Evolutionary conservation across 2,113 vertebrate genomes (phyloP), one percentile per base, ranked within the genome.

Genomic region (Bettongia penicillata): DNA sequence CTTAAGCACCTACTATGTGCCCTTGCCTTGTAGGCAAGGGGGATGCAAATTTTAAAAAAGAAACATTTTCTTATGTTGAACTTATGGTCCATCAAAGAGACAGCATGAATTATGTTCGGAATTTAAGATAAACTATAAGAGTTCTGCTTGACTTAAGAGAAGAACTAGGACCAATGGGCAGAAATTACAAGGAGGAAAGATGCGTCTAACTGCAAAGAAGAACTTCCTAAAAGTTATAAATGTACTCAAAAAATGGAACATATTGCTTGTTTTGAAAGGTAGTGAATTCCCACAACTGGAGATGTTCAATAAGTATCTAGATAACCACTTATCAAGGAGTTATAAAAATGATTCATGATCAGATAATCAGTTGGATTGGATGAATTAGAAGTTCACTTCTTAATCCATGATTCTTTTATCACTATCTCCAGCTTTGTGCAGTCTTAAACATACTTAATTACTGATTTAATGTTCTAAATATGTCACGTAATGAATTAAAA

Each of bases 381-480:
- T 84, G 19, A 43, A 8, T 43, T 84, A 22, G 1, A 84, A 84
- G 19, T 43, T 84, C 19, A 6, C n/a, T 84, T 84, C 68, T 84
- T 84, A 84, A 1, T 84, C 68, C 19, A 84, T 19, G 7, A 22
- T 84, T 84, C 68, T 84, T 6, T 84, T 84, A 43, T 43, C n/a
- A 22, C 16, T 84, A 37, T 90, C 28, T 52, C 91, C 57, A 26
- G 24, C 52, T 50, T n/a, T 43, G 2, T 2, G 53, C 25, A 28
- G 93, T 7, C 50, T 91, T 94, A 52, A 61, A 89, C 91, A 94
- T 55, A 47, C 90, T 37, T 93, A 37, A 51, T 77, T 55, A 55
- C 26, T 31, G 53, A 52, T 90, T 92, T n/a, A 50, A 11, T 51
- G n/a, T 52, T 94, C 50, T 47, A 10, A 31, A 31, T 91, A 22